Conservation (phyloP, 2,113 vertebrate species). For the Ondatra zibethicus region DNA sequence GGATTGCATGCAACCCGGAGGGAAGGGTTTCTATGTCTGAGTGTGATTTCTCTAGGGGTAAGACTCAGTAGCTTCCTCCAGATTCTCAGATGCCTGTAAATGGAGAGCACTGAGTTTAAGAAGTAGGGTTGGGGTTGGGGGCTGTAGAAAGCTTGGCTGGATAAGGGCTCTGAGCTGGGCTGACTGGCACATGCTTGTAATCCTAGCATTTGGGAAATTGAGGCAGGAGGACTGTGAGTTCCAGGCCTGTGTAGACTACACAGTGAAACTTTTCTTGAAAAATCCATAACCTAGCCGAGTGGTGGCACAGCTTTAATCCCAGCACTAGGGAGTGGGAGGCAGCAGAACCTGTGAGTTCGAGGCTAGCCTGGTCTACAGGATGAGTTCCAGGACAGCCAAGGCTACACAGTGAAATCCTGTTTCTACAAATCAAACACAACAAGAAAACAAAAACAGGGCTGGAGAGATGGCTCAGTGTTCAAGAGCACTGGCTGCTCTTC, state of each 20-base stretch:
- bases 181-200: neutral
- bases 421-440: neutral
- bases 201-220: neutral
- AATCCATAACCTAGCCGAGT: neutral
- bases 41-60: constrained; percentile 18
- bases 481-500: no score
- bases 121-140: neutral
- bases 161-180: neutral
- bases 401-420: neutral
- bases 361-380: neutral
- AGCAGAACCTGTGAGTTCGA: neutral
- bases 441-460: neutral
- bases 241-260: neutral
- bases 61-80: constrained; percentile 40
- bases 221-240: neutral
- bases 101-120: constrained; percentile 23
- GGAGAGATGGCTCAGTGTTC: no score
- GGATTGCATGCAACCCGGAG: neutral
- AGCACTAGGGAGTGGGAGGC: neutral
- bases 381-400: neutral
- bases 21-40: neutral
- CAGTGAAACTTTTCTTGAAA: neutral
- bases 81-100: constrained; percentile 45
- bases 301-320: neutral
- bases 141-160: neutral